Evolutionary conservation across 2,888 invertebrate species (phyloP), one percentile per base, ranked within the genome.

Genomic region (Perizoma flavofasciatum): DNA sequence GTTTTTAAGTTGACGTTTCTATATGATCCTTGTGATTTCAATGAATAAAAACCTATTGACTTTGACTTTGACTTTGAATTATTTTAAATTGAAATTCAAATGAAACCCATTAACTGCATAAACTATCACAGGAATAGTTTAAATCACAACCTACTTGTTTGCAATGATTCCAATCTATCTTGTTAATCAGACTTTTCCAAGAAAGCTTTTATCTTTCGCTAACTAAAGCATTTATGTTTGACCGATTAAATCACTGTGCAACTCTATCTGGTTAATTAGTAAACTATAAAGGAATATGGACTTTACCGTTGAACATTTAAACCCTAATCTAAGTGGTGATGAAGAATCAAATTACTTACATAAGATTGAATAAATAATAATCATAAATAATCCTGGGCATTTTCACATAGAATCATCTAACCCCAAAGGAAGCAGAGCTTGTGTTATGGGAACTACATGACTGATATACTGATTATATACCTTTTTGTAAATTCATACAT

Each of bases 191-290:
- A 54, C 40, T 35, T 44, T 68, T 58, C 63, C 35, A 11, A 55
- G 66, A 68, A 68, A 49, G 54, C 66, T 63, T 68, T 69, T 67
- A 69, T 69, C 69, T 67, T 59, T 62, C 46, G 57, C 51, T 60
- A 56, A 61, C 50, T 59, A 55, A 60, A 61, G 59, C 52, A 63
- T 61, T 65, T 55, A 55, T 59, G 60, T 62, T 53, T 44, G 54
- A 55, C 50, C 50, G 55, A 59, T 62, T 57, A 61, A 68, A 66
- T 65, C 62, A 60, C 55, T 45, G 55, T 39, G 45, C 59, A 11
- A 44, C 58, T 58, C 47, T 47, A 59, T 61, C 48, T 59, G 4
- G 6, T 37, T 59, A 54, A 47, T 41, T 34, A 8, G 37, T 8
- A 22, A 32, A 5, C 0, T 8, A 50, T 41, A 52, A 54, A 51